A percentile compares a stretch with the other conserved stretches of the same genome.
Conservation (phyloP, 2,113 vertebrate species). For the Oncorhynchus clarkii region DNA sequence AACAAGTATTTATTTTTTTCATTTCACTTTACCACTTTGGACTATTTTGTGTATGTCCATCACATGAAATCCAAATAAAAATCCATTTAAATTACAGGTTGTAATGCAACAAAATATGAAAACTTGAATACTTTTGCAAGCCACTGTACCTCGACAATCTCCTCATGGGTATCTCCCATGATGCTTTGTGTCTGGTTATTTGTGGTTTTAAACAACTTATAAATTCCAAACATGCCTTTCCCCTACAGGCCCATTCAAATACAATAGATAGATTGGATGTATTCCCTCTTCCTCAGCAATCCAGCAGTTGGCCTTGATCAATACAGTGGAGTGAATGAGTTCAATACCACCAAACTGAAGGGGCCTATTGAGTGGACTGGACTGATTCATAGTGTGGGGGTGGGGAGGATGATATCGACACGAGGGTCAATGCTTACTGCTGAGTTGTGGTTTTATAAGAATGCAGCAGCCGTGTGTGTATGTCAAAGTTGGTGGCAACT, state of each 20-base stretch:
- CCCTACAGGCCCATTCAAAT: background rate
- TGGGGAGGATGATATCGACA: background rate
- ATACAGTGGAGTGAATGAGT: slow-evolving; percentile 25
- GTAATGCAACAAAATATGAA: too few relatives aligned
- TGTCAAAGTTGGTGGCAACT: too few relatives aligned
- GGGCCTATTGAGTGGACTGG: slow-evolving; percentile 13
- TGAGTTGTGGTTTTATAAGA: background rate
- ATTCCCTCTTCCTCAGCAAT: slow-evolving; percentile 4
- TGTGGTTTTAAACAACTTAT: too few relatives aligned
- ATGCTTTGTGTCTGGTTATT: background rate
- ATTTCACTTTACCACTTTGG: too few relatives aligned
- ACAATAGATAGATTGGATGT: background rate
- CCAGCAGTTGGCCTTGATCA: slow-evolving; percentile 20
- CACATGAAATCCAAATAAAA: too few relatives aligned
- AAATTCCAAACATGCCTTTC: background rate
- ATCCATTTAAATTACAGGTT: too few relatives aligned
- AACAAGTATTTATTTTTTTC: too few relatives aligned
- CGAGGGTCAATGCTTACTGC: background rate
- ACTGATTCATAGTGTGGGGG: slow-evolving; percentile 8
- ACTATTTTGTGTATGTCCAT: too few relatives aligned
- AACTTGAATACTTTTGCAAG: too few relatives aligned
- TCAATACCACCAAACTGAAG: slow-evolving; percentile 33
- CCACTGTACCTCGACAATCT: background rate
- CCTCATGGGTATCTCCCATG: background rate
- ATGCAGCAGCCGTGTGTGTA: background rate